Percentiles rank a stretch among this genome's conserved stretches.
phyloP scores from a whole-genome alignment of 2,888 invertebrate genomes.

The Autographa pulchrina region DNA sequence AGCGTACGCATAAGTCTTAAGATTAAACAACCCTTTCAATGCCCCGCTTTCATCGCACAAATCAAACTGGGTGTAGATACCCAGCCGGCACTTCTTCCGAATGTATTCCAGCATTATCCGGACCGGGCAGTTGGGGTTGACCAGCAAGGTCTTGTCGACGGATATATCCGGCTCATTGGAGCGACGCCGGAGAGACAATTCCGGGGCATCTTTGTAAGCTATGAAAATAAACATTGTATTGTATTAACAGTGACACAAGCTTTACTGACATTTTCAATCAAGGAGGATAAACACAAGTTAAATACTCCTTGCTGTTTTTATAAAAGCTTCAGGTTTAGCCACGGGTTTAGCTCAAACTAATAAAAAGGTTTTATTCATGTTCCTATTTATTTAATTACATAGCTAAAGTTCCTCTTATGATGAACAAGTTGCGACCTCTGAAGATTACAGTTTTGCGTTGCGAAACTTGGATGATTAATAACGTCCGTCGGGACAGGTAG shows the following conservation, averaged over 20 bases:
- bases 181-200: conserved; percentile 64
- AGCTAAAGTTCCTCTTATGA: neutral
- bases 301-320: neutral
- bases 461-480: neutral
- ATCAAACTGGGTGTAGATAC: conserved; percentile 76
- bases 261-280: too few species aligned
- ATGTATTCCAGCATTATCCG: conserved; percentile 84
- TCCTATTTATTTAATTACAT: too few species aligned
- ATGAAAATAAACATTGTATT: conserved; percentile 77
- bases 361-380: neutral
- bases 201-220: conserved; percentile 77
- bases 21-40: conserved; percentile 71
- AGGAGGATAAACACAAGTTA: neutral
- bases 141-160: conserved; percentile 75
- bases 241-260: neutral
- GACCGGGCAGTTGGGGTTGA: conserved; percentile 80
- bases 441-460: neutral
- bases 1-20: conserved; percentile 75
- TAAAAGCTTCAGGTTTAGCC: neutral
- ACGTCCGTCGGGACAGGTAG: neutral
- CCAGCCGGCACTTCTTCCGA: conserved; percentile 78
- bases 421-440: neutral
- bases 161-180: conserved; percentile 68
- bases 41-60: conserved; percentile 75
- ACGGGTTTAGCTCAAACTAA: too few species aligned